Conservation (phyloP, 2,113 vertebrate species). For the Sinosuthora webbiana region DNA sequence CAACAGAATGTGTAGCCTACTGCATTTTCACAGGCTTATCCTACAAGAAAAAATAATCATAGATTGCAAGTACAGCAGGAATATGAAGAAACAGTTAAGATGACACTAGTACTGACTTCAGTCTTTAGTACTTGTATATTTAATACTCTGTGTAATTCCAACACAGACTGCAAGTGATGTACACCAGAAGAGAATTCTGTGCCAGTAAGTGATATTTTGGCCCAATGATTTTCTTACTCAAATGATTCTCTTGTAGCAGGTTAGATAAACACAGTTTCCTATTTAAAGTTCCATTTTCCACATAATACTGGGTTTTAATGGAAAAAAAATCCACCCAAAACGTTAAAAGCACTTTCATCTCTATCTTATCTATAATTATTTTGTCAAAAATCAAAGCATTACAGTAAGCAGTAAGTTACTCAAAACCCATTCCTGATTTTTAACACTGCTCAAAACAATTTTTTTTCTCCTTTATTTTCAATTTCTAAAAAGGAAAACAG, state of each 20-base stretch:
- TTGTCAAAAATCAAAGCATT: background rate
- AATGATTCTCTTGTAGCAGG: background rate
- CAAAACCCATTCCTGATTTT: background rate
- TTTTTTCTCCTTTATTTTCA: background rate
- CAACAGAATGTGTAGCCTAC: background rate
- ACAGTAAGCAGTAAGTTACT: background rate
- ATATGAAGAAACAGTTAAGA: background rate
- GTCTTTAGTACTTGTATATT: background rate
- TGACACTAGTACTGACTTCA: background rate
- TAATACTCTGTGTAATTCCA: background rate
- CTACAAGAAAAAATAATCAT: background rate
- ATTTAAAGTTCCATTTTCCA: background rate
- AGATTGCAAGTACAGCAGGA: background rate
- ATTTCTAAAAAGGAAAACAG: background rate
- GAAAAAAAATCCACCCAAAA: background rate
- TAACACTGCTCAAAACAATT: background rate
- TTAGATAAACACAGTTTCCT: background rate
- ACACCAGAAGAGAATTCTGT: background rate
- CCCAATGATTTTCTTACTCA: background rate
- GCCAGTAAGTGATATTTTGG: background rate
- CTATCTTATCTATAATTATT: background rate
- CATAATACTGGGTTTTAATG: background rate
- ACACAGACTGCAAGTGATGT: background rate
- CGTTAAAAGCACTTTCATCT: background rate
- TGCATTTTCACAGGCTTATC: background rate